A percentile compares a stretch with the other conserved stretches of the same genome.
Conservation (phyloP, 2,797 vertebrate genomes). For the Sciurus carolinensis region DNA sequence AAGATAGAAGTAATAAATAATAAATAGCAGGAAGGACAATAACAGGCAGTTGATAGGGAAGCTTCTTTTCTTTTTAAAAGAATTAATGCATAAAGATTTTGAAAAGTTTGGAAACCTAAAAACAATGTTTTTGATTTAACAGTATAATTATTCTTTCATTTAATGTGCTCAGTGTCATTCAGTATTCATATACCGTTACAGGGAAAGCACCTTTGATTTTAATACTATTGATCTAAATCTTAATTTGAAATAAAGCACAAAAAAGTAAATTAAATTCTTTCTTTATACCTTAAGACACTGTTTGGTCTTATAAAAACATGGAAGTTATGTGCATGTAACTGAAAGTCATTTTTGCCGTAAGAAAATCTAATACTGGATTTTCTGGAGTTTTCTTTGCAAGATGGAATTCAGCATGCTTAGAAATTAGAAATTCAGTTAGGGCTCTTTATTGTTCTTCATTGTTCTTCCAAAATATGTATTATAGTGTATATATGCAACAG, state of each 20-base stretch:
- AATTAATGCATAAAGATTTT: too few relatives aligned
- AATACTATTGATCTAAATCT: neutral
- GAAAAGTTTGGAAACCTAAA: too few relatives aligned
- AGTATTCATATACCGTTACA: too few relatives aligned
- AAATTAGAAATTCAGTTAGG: constrained; percentile 25
- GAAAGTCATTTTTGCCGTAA: neutral
- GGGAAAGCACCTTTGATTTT: too few relatives aligned
- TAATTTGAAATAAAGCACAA: constrained; percentile 38
- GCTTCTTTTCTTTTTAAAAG: neutral
- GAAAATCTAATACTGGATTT: constrained; percentile 10
- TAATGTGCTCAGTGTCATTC: too few relatives aligned
- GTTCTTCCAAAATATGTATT: constrained; percentile 74
- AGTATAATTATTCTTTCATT: too few relatives aligned
- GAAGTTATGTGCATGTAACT: neutral
- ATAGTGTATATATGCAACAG: constrained; percentile 98
- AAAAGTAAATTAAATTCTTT: neutral
- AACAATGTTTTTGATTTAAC: too few relatives aligned
- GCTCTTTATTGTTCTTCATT: neutral
- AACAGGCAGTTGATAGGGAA: neutral
- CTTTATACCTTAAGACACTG: constrained; percentile 25
- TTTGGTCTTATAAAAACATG: neutral
- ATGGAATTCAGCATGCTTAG: constrained; percentile 29
- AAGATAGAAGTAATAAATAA: too few relatives aligned
- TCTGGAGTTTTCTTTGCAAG: constrained; percentile 53
- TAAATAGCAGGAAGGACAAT: neutral